These are phyloP conservation scores for Leptosomus discolor DNA, from an alignment of 2,113 vertebrate species.

Conservation along the genomic window DNA sequence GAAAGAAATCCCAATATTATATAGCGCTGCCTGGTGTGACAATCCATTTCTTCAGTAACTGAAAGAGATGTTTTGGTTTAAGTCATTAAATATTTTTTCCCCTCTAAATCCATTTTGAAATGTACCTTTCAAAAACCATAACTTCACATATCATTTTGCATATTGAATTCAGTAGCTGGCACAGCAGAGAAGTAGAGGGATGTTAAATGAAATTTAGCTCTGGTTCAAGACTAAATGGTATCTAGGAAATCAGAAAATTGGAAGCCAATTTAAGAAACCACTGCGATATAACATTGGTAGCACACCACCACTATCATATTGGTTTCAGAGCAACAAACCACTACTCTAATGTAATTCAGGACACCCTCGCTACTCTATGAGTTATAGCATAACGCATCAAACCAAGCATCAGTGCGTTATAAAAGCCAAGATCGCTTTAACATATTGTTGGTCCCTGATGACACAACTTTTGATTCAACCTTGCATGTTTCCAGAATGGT, in stretches of 20 bases:
- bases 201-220: neutral
- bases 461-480: neutral
- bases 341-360: neutral
- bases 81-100: neutral
- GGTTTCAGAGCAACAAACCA: neutral
- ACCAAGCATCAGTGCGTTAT: neutral
- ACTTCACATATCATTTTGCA: neutral
- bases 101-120: neutral
- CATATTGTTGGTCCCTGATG: neutral
- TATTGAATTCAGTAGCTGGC: neutral
- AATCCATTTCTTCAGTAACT: neutral
- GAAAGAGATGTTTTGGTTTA: neutral
- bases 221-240: neutral
- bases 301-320: neutral
- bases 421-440: neutral
- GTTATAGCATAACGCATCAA: neutral
- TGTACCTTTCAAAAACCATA: neutral
- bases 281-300: neutral
- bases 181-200: neutral
- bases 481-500: neutral
- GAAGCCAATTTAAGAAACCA: neutral
- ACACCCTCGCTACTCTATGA: neutral
- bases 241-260: neutral
- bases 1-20: neutral
- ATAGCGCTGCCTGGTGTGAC: neutral